Evolutionary conservation across 2,888 invertebrate species (phyloP).

Genomic region (Gortyna flavago): DNA sequence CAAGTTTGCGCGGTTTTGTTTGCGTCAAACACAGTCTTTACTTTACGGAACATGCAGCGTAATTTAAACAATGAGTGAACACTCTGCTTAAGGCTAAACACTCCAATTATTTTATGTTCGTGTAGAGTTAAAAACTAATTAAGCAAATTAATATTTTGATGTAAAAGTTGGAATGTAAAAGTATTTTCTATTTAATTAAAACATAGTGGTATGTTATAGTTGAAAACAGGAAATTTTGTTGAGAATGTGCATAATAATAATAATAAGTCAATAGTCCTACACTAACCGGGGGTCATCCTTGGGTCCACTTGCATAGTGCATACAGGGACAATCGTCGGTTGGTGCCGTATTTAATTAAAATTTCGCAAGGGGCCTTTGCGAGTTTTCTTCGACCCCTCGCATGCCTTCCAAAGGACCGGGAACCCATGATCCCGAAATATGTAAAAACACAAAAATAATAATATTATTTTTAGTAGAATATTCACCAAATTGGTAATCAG

Average conservation of each 20-base stretch:
- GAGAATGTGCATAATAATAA: not conserved
- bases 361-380: too few relatives aligned
- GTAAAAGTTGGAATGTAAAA: not conserved
- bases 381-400: too few relatives aligned
- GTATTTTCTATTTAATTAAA: not conserved
- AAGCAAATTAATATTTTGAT: not conserved
- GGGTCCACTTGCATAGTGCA: too few relatives aligned
- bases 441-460: too few relatives aligned
- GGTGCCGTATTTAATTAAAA: too few relatives aligned
- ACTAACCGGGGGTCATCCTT: too few relatives aligned
- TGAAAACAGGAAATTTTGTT: too few relatives aligned
- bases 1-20: conserved; percentile 43
- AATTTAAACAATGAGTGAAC: conserved; percentile 44
- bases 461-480: not conserved
- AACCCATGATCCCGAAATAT: too few relatives aligned
- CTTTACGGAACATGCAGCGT: conserved; percentile 29
- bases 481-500: not conserved
- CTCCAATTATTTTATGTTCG: not conserved
- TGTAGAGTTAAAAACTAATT: conserved; percentile 16
- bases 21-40: conserved; percentile 43
- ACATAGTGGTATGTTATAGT: not conserved
- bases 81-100: conserved; percentile 18
- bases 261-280: too few relatives aligned
- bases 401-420: too few relatives aligned
- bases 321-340: too few relatives aligned